phyloP scores from a whole-genome alignment of 1,140 invertebrate species.

The Rhizoglyphus robini region DNA sequence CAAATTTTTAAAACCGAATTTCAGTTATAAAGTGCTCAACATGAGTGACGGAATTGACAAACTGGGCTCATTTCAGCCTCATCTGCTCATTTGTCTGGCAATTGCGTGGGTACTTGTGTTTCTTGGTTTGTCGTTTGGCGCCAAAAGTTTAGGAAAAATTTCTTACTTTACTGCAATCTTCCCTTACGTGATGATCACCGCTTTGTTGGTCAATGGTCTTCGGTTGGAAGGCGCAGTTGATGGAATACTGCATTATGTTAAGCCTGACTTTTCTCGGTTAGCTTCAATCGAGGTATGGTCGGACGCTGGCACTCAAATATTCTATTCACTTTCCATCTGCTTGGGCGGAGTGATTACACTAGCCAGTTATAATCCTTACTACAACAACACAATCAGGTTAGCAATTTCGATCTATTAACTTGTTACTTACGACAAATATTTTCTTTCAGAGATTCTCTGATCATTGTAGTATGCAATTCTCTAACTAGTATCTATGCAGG shows the following conservation, averaged over 20 bases:
- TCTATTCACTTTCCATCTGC: conserved; percentile 65
- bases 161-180: conserved; percentile 72
- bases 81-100: conserved; percentile 34
- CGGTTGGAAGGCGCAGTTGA: conserved; percentile 29
- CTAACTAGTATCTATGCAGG: conserved; percentile 33
- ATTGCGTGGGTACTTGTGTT: conserved; percentile 37
- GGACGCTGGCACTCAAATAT: conserved; percentile 31
- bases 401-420: too few relatives aligned
- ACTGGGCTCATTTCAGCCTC: not conserved
- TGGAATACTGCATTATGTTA: conserved; percentile 35
- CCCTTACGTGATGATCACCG: conserved; percentile 42
- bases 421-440: too few relatives aligned
- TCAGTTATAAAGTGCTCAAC: not conserved
- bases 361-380: conserved; percentile 36
- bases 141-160: conserved; percentile 35
- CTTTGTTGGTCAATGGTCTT: conserved; percentile 30
- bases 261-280: conserved; percentile 31
- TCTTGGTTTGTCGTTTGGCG: conserved; percentile 36
- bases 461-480: conserved; percentile 32
- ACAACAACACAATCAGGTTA: conserved; percentile 33
- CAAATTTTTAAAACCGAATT: too few relatives aligned
- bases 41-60: not conserved
- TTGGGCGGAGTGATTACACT: conserved; percentile 68
- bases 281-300: conserved; percentile 20
- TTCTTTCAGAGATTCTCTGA: conserved; percentile 33